phyloP scores from a whole-genome alignment of 1,140 invertebrate species.

The Phocides pigmalion region DNA sequence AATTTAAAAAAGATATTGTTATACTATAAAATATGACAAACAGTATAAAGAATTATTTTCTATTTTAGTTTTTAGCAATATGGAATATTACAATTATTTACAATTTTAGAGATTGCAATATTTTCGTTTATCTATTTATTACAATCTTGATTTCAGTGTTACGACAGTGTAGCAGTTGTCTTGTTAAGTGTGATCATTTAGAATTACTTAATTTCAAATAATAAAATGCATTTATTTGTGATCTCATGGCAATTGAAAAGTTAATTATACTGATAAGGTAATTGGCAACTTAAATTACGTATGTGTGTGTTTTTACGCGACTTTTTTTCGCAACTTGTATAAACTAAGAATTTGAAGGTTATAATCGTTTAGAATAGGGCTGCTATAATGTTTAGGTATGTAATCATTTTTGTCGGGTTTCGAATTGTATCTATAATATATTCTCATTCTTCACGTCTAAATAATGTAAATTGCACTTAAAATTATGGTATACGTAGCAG shows the following conservation, averaged over 20 bases:
- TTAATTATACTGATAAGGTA: slow-evolving; percentile 45
- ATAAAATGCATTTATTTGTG: slow-evolving; percentile 78
- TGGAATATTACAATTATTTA: no score
- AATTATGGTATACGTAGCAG: slow-evolving; percentile 28
- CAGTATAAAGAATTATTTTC: no score
- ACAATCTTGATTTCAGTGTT: no score
- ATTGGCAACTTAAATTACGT: slow-evolving; percentile 50
- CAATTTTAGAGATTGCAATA: no score
- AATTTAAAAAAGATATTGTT: no score
- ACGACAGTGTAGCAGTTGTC: slow-evolving; percentile 25
- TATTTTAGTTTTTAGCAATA: no score
- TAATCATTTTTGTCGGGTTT: slow-evolving; percentile 33
- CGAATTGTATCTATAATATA: slow-evolving; percentile 35
- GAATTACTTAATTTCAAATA: slow-evolving; percentile 55
- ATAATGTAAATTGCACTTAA: slow-evolving; percentile 34
- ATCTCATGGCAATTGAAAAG: slow-evolving; percentile 66
- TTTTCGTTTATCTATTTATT: no score
- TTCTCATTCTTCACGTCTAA: slow-evolving; percentile 34
- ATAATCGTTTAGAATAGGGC: slow-evolving; percentile 31
- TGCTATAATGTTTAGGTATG: slow-evolving; percentile 28
- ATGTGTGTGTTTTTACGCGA: slow-evolving; percentile 37
- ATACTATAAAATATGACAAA: no score
- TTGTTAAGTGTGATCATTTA: slow-evolving; percentile 37
- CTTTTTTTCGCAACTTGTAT: slow-evolving; percentile 34
- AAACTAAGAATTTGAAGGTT: slow-evolving; percentile 26